phyloP scores from a whole-genome alignment of 2,113 vertebrate species.

The Ceuthmochares aereus region DNA sequence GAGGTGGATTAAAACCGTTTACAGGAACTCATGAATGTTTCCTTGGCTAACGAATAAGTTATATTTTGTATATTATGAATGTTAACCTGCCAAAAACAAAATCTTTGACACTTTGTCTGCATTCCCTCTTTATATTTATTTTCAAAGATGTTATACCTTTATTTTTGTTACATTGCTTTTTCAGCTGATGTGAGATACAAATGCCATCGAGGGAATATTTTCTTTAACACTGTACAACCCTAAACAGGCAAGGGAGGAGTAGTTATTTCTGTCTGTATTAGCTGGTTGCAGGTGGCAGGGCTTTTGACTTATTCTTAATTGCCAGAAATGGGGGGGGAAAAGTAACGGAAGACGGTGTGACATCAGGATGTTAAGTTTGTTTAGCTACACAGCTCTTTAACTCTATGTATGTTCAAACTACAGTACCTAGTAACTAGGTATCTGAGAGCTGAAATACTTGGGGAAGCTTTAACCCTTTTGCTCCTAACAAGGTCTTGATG shows the following conservation, averaged over 20 bases:
- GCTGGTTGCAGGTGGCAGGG: constrained; percentile 70
- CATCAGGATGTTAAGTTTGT: constrained; percentile 52
- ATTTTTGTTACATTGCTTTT: constrained; percentile 82
- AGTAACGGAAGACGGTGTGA: neutral
- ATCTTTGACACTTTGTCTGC: constrained; percentile 62
- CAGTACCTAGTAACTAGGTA: constrained; percentile 74
- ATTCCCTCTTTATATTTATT: constrained; percentile 76
- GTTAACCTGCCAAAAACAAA: constrained; percentile 73
- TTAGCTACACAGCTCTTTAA: constrained; percentile 51
- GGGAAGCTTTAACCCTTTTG: constrained; percentile 62
- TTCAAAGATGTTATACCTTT: constrained; percentile 77
- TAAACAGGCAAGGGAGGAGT: constrained; percentile 61
- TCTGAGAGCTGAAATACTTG: constrained; percentile 59
- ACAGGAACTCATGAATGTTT: constrained; percentile 64
- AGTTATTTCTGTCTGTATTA: constrained; percentile 59
- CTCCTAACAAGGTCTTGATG: constrained; percentile 69
- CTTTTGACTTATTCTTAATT: constrained; percentile 66
- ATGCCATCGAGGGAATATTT: constrained; percentile 72
- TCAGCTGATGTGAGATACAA: constrained; percentile 73
- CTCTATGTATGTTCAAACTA: constrained; percentile 18
- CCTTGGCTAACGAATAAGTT: constrained; percentile 54
- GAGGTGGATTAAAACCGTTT: constrained; percentile 88
- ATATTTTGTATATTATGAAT: constrained; percentile 73
- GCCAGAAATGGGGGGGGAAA: constrained; percentile 35
- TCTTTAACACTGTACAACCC: constrained; percentile 72